phyloP scores from a whole-genome alignment of 1,140 invertebrate genomes.

The Gryllus bimaculatus region DNA sequence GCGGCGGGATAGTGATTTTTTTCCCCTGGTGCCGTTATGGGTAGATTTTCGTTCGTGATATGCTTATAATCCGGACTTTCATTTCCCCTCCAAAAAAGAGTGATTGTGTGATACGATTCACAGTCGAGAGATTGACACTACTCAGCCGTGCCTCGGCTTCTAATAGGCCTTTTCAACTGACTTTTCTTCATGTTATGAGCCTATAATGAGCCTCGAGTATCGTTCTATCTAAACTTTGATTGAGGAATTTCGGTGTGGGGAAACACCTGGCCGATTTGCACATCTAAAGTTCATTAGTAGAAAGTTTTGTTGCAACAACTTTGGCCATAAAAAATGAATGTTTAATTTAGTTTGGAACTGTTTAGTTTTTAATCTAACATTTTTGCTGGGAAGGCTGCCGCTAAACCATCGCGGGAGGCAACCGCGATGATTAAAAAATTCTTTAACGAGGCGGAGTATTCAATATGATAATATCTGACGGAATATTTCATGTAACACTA shows the following conservation, averaged over 20 bases:
- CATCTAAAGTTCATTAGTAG: background rate
- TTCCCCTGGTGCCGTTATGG: too few species aligned
- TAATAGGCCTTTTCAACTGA: background rate
- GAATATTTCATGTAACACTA: constrained; percentile 5
- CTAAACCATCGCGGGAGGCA: background rate
- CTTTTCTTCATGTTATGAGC: constrained; percentile 4
- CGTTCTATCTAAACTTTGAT: constrained; percentile 1
- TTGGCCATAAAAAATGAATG: constrained; percentile 5
- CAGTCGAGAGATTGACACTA: too few species aligned
- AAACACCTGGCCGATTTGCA: constrained; percentile 1
- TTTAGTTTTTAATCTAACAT: constrained; percentile 6
- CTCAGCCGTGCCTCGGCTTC: too few species aligned
- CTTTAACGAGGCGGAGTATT: background rate
- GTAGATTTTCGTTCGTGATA: too few species aligned
- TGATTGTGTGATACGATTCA: too few species aligned
- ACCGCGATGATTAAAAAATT: background rate
- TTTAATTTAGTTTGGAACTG: constrained; percentile 1
- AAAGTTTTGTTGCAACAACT: background rate
- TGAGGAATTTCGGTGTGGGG: background rate
- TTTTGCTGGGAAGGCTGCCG: background rate
- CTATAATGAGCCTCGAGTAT: constrained; percentile 1
- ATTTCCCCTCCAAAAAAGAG: too few species aligned
- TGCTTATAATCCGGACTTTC: too few species aligned
- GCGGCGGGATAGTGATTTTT: too few species aligned
- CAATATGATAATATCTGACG: background rate